Evolutionary conservation across 2,797 vertebrate genomes (phyloP), one percentile per base, ranked within the genome.

Genomic region (Chrysolophus pictus): DNA sequence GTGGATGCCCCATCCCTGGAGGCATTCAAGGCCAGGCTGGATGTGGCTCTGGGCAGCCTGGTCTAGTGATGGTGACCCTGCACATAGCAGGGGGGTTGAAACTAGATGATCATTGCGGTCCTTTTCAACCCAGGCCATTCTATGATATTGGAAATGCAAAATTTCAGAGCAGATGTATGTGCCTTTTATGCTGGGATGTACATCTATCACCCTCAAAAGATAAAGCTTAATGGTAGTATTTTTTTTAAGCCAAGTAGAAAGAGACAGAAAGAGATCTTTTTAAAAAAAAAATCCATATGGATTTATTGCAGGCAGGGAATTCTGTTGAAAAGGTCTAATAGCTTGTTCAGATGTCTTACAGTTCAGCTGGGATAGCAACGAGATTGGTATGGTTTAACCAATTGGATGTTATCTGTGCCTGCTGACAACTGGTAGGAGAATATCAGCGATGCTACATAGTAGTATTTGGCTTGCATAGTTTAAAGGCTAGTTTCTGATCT

Each of bases 331-430:
- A 19, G 37, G n/a, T 3, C 44, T 64, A 1, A 2, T 33, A 64
- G 35, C 31, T 56, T 58, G 23, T 35, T 88, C 37, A 29, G 63
- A 3, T 68, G 18, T 72, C 29, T 44, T 28, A 1, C 13, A 19
- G 21, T 35, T 78, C 21, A 47, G 55, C 21, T 75, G 19, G 59
- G 35, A 1, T 1, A 62, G 51, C 68, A 15, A 11, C 10, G 22
- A 41, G 8, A 10, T 72, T 49, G 16, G 3, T 3, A 8, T 18
- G 26, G 24, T 47, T 21, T 65, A 35, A 55, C 9, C 26, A 2
- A 6, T 19, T 3, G 4, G 3, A 2, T 3, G 2, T 4, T 67
- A 26, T 29, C 31, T 33, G 6, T 23, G 29, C 0, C 0, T 26
- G 17, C 3, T 41, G 19, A 0, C 70, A 69, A 41, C 33, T 15